A percentile compares a stretch with the other conserved stretches of the same genome.
These are phyloP conservation scores for Plodia interpunctella DNA, from an alignment of 1,140 invertebrate species.

Conservation along the genomic window DNA sequence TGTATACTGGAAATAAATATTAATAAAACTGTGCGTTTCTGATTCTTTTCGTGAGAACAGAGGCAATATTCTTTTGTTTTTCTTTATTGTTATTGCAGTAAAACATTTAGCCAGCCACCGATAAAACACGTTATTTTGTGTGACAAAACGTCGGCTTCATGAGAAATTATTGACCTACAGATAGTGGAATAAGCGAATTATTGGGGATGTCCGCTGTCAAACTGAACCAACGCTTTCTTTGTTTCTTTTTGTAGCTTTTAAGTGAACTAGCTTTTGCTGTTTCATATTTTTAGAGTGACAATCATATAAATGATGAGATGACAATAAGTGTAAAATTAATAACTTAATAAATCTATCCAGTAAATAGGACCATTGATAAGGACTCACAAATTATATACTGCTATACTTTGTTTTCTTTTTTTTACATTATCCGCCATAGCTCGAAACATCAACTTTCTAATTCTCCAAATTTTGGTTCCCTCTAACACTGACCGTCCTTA, in stretches of 20 bases:
- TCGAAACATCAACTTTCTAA: no score
- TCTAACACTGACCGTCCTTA: constrained; percentile 44
- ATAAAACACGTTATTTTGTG: constrained; percentile 76
- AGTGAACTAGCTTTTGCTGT: not conserved
- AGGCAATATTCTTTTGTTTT: constrained; percentile 74
- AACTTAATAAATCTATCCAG: no score
- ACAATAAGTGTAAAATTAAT: no score
- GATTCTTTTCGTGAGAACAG: constrained; percentile 61
- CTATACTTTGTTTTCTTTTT: no score
- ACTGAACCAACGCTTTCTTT: constrained; percentile 36
- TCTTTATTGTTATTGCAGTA: constrained; percentile 75
- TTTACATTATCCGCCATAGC: no score
- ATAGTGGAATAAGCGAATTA: constrained; percentile 72
- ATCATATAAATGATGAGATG: no score
- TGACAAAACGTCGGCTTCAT: constrained; percentile 74
- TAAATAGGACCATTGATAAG: no score
- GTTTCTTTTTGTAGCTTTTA: constrained; percentile 7
- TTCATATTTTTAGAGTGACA: not conserved
- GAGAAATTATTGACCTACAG: constrained; percentile 74
- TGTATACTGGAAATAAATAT: constrained; percentile 61
- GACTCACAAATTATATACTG: no score
- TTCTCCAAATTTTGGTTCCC: constrained; percentile 14
- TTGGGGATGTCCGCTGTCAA: constrained; percentile 43
- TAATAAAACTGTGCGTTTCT: constrained; percentile 65
- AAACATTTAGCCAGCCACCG: constrained; percentile 68